Percentiles rank a stretch among this genome's conserved stretches.
Evolutionary conservation across 2,113 vertebrate species (phyloP).

Genomic region (Corydoras maculifer): DNA sequence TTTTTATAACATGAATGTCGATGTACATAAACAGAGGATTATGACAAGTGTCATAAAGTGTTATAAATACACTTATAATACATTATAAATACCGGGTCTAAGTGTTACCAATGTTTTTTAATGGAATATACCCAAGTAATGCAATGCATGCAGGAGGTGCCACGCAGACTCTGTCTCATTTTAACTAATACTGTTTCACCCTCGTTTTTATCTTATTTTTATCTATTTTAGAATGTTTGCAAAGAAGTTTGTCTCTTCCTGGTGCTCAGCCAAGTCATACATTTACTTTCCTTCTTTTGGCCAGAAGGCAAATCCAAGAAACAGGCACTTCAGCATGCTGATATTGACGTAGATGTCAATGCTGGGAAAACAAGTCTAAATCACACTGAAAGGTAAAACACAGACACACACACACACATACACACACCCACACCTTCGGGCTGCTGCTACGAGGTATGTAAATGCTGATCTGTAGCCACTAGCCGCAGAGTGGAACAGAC

Average conservation of each 20-base stretch:
- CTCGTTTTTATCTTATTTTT: conserved; percentile 29
- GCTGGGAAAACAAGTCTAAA: conserved; percentile 53
- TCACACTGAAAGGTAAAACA: conserved; percentile 35
- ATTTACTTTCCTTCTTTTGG: conserved; percentile 47
- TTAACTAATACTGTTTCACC: conserved; percentile 7
- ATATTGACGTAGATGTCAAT: conserved; percentile 54
- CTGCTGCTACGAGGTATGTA: conserved; percentile 55
- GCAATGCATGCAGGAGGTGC: no score
- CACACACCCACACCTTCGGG: conserved; percentile 25
- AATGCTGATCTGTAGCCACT: conserved; percentile 38
- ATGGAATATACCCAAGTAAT: no score
- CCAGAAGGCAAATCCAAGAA: conserved; percentile 46
- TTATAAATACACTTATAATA: no score
- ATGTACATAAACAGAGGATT: no score
- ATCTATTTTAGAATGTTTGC: conserved; percentile 54
- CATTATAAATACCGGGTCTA: no score
- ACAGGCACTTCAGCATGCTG: conserved; percentile 51
- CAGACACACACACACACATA: conserved; percentile 13
- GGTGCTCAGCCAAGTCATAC: conserved; percentile 46
- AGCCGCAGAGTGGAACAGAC: neutral
- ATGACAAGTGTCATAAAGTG: no score
- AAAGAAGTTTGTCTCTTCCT: conserved; percentile 42
- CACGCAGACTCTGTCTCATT: conserved; percentile 40
- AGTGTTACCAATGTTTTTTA: no score
- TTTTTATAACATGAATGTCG: no score